These are phyloP conservation scores for Sylvia borin DNA, from an alignment of 2,797 vertebrate species.

Conservation along the genomic window DNA sequence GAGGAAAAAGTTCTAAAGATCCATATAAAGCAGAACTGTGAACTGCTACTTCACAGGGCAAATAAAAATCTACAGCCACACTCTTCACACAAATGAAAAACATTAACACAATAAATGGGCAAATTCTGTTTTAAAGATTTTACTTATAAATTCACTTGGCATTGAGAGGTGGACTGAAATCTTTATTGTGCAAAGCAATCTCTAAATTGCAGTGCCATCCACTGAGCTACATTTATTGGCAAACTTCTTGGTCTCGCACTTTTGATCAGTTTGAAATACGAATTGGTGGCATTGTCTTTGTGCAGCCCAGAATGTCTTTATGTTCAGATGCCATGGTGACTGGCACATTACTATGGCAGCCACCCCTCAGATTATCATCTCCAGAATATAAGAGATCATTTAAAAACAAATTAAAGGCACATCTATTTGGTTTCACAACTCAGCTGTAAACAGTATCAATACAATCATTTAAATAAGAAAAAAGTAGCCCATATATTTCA, in stretches of 20 bases:
- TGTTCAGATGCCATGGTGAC: slow-evolving; percentile 43
- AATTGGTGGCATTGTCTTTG: slow-evolving; percentile 59
- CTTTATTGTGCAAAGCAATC: slow-evolving; percentile 33
- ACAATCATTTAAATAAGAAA: neutral
- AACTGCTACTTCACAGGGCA: neutral
- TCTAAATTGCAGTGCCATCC: slow-evolving; percentile 45
- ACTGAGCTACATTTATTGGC: slow-evolving; percentile 63
- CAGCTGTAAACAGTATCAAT: slow-evolving; percentile 41
- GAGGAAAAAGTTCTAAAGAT: neutral
- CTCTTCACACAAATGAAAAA: neutral
- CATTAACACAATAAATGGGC: neutral
- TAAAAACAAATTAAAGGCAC: slow-evolving; percentile 40
- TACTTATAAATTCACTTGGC: neutral
- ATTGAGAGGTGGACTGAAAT: neutral
- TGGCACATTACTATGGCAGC: slow-evolving; percentile 55
- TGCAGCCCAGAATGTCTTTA: slow-evolving; percentile 66
- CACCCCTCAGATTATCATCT: slow-evolving; percentile 39
- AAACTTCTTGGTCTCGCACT: slow-evolving; percentile 53
- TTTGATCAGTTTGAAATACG: slow-evolving; percentile 60
- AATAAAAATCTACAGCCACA: neutral
- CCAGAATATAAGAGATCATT: slow-evolving; percentile 31
- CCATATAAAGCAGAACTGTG: neutral
- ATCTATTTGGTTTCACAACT: slow-evolving; percentile 29
- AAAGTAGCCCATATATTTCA: neutral
- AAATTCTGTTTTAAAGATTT: neutral